Evolutionary conservation across 2,113 vertebrate species (phyloP).

Genomic region (Phaethornis superciliosus): DNA sequence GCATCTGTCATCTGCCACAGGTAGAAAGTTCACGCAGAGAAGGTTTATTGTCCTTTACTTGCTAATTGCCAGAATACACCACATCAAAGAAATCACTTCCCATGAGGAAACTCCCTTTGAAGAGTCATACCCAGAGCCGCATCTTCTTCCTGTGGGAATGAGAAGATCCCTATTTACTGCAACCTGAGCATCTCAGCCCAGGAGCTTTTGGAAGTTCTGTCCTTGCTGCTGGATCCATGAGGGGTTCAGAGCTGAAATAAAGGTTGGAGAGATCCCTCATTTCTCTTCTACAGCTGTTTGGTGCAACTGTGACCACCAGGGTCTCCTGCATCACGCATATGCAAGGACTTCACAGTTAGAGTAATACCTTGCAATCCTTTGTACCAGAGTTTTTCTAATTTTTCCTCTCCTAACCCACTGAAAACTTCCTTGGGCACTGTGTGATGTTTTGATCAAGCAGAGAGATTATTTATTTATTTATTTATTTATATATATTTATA

Average conservation of each 20-base stretch:
- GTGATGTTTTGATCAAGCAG: background rate
- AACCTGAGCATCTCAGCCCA: background rate
- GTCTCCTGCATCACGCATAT: background rate
- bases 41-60: slow-evolving; percentile 40
- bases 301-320: background rate
- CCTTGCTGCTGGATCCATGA: fast-evolving
- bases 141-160: background rate
- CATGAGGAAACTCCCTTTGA: background rate
- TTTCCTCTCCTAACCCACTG: background rate
- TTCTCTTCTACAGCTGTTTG: background rate
- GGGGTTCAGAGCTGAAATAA: background rate
- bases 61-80: slow-evolving; percentile 4
- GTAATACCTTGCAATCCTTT: background rate
- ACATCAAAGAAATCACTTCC: slow-evolving; percentile 41
- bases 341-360: background rate
- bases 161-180: background rate
- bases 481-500: no score
- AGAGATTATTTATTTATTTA: no score
- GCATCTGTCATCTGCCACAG: background rate
- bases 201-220: background rate
- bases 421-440: background rate
- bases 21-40: background rate
- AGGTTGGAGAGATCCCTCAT: background rate
- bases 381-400: background rate
- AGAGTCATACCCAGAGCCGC: background rate